A percentile compares a stretch with the other conserved stretches of the same genome.
phyloP scores from a whole-genome alignment of 2,797 vertebrate genomes.

The Myotis myotis region DNA sequence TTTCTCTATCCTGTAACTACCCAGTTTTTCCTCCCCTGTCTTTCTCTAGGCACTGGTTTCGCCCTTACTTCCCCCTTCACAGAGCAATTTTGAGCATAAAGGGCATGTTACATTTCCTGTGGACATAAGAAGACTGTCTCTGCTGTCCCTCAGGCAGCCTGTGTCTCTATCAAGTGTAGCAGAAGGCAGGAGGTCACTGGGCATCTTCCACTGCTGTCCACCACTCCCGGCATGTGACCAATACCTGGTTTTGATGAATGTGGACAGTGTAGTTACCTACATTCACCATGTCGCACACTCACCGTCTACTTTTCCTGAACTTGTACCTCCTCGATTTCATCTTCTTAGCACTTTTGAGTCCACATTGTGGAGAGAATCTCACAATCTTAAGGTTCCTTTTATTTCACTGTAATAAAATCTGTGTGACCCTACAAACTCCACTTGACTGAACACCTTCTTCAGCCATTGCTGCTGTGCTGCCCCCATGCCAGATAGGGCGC shows the following conservation, averaged over 20 bases:
- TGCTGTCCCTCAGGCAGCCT: background rate
- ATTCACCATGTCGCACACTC: background rate
- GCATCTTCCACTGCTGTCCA: background rate
- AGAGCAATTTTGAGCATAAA: background rate
- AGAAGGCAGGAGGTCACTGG: background rate
- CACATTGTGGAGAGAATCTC: background rate
- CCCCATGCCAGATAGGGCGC: rapidly evolving
- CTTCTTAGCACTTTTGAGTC: background rate
- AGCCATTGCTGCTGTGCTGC: background rate
- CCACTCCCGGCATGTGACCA: background rate
- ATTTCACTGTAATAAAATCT: background rate
- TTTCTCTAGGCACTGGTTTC: background rate
- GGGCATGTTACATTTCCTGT: background rate
- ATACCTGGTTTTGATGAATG: background rate
- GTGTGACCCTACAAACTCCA: background rate
- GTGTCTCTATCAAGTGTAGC: background rate
- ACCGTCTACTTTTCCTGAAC: background rate
- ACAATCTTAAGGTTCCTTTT: background rate
- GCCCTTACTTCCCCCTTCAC: background rate
- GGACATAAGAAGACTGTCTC: background rate
- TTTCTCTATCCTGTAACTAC: background rate
- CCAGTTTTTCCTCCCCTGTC: background rate
- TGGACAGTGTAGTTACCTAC: background rate
- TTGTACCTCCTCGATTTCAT: background rate
- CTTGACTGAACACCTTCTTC: background rate